phyloP scores from a whole-genome alignment of 2,797 vertebrate species.

The Crocodylus rhombifer region DNA sequence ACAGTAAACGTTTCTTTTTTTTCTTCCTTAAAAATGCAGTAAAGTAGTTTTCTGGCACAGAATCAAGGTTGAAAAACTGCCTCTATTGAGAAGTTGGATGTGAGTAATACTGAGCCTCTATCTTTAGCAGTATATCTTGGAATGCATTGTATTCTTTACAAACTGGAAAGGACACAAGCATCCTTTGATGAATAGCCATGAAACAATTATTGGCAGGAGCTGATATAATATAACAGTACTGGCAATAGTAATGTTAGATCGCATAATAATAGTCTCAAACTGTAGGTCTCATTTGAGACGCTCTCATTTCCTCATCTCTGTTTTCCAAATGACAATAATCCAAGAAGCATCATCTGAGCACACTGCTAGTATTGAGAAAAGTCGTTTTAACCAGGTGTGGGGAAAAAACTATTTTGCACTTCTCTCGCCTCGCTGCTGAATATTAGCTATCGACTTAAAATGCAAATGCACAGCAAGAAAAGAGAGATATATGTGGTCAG shows the following conservation, averaged over 20 bases:
- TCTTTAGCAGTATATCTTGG: slow-evolving; percentile 50
- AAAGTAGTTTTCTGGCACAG: slow-evolving; percentile 74
- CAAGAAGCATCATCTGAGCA: slow-evolving; percentile 74
- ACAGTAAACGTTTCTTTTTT: slow-evolving; percentile 59
- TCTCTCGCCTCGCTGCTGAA: slow-evolving; percentile 75
- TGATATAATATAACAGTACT: slow-evolving; percentile 64
- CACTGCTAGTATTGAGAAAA: slow-evolving; percentile 65
- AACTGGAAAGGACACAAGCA: slow-evolving; percentile 73
- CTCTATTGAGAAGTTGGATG: slow-evolving; percentile 72
- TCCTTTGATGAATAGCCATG: slow-evolving; percentile 59
- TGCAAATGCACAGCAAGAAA: slow-evolving; percentile 74
- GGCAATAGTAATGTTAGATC: slow-evolving; percentile 70
- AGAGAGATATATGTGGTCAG: slow-evolving; percentile 65
- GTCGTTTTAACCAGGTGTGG: slow-evolving; percentile 63
- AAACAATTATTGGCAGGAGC: slow-evolving; percentile 73
- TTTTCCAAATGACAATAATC: slow-evolving; percentile 38
- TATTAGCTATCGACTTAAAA: slow-evolving; percentile 72
- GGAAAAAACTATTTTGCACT: slow-evolving; percentile 61
- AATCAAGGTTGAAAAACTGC: slow-evolving; percentile 75
- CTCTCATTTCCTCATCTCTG: slow-evolving; percentile 28
- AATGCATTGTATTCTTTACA: slow-evolving; percentile 58
- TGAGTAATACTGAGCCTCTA: slow-evolving; percentile 60
- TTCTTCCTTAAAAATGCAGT: slow-evolving; percentile 65
- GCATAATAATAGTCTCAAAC: slow-evolving; percentile 64
- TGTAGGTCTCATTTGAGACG: slow-evolving; percentile 61